Evolutionary conservation across 1,140 invertebrate genomes (phyloP).

Genomic region (Hermetia illucens): DNA sequence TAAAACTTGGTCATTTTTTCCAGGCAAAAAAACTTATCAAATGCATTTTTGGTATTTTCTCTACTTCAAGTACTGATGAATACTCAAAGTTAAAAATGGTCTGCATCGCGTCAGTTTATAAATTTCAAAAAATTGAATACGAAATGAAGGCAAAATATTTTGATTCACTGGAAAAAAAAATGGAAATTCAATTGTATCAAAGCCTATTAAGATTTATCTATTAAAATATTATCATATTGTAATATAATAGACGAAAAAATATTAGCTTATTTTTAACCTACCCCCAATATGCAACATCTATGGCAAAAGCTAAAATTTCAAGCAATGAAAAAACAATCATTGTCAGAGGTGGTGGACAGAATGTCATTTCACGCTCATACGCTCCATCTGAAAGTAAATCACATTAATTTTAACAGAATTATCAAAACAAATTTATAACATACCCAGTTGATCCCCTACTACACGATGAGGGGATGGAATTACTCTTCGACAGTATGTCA

Average conservation of each 20-base stretch:
- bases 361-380: constrained; percentile 76
- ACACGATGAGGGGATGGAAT: constrained; percentile 36
- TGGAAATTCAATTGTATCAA: background rate
- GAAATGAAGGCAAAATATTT: constrained; percentile 4
- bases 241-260: background rate
- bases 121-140: too few species aligned
- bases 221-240: background rate
- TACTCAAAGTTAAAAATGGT: too few species aligned
- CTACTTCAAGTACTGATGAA: too few species aligned
- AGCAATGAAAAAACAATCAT: constrained; percentile 65
- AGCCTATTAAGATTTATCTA: background rate
- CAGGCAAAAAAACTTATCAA: too few species aligned
- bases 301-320: constrained; percentile 53
- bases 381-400: constrained; percentile 43
- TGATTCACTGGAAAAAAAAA: background rate
- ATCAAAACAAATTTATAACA: constrained; percentile 7
- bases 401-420: constrained; percentile 19
- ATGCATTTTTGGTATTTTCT: too few species aligned
- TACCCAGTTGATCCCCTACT: constrained; percentile 31
- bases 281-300: constrained; percentile 38
- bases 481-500: constrained; percentile 38
- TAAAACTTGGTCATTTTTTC: too few species aligned
- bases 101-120: too few species aligned
- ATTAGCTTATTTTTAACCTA: constrained; percentile 27
- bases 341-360: constrained; percentile 70